A percentile compares a stretch with the other conserved stretches of the same genome.
phyloP scores from a whole-genome alignment of 1,140 invertebrate genomes.

The Achroia grisella region DNA sequence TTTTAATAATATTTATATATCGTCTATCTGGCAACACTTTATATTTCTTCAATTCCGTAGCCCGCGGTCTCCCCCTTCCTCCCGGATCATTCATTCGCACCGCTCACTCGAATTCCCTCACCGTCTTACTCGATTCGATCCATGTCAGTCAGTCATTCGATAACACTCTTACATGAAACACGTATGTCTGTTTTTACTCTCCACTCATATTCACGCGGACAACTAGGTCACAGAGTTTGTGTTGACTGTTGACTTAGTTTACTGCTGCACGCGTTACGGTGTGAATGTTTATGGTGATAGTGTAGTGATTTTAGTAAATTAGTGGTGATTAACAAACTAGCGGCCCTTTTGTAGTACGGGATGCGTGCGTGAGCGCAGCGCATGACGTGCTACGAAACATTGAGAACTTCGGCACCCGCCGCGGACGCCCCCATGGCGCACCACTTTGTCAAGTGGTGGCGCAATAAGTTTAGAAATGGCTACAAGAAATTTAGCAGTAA shows the following conservation, averaged over 20 bases:
- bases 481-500: constrained; percentile 83
- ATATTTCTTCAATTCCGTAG: constrained; percentile 18
- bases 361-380: constrained; percentile 72
- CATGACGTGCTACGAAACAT: constrained; percentile 74
- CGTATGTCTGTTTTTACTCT: constrained; percentile 30
- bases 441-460: constrained; percentile 86
- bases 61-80: constrained; percentile 32
- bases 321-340: constrained; percentile 36
- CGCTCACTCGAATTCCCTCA: constrained; percentile 36
- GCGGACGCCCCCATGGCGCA: constrained; percentile 80
- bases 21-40: too few relatives aligned
- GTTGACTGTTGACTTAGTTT: constrained; percentile 22
- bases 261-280: constrained; percentile 32
- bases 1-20: not conserved
- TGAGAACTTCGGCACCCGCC: constrained; percentile 69
- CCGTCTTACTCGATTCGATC: constrained; percentile 48
- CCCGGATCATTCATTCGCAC: too few relatives aligned
- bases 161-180: constrained; percentile 37
- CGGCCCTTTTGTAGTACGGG: constrained; percentile 68
- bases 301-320: constrained; percentile 14
- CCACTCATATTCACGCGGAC: constrained; percentile 51
- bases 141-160: constrained; percentile 67
- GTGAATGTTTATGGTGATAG: constrained; percentile 45
- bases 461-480: constrained; percentile 83
- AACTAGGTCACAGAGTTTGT: constrained; percentile 60